Evolutionary conservation across 1,140 invertebrate genomes (phyloP).

Genomic region (Proales similis): DNA sequence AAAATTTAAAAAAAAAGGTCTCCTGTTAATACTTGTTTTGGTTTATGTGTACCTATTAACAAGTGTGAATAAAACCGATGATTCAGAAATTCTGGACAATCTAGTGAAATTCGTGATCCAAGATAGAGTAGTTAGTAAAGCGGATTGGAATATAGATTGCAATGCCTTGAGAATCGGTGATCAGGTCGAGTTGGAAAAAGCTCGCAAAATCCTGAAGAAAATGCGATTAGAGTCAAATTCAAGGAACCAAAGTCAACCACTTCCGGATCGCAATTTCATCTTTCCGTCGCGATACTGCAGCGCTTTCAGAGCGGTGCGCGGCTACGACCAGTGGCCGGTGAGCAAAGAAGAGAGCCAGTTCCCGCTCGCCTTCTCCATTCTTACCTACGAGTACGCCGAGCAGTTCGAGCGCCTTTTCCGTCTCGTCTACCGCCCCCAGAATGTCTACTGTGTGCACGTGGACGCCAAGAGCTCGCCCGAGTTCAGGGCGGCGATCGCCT

Average conservation of each 20-base stretch:
- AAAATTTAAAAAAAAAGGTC: too few relatives aligned
- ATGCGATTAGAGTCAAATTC: too few relatives aligned
- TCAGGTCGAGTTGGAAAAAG: slow-evolving; percentile 10
- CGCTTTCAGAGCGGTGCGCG: not conserved
- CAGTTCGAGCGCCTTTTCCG: slow-evolving; percentile 39
- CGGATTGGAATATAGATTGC: too few relatives aligned
- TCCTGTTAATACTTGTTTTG: too few relatives aligned
- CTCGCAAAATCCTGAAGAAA: not conserved
- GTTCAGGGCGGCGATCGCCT: slow-evolving; percentile 39
- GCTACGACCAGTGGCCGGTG: not conserved
- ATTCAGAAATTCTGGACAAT: too few relatives aligned
- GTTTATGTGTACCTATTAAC: too few relatives aligned
- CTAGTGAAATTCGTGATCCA: too few relatives aligned
- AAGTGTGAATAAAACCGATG: too few relatives aligned
- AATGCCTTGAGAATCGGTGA: slow-evolving; percentile 28
- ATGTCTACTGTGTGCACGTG: slow-evolving; percentile 39
- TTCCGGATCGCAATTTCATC: slow-evolving; percentile 17
- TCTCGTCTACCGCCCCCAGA: slow-evolving; percentile 34
- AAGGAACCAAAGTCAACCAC: too few relatives aligned
- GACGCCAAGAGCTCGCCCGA: slow-evolving; percentile 7
- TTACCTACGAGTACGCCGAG: slow-evolving; percentile 37
- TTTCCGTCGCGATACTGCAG: not conserved
- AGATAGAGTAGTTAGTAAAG: too few relatives aligned
- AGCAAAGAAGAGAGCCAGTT: slow-evolving; percentile 36
- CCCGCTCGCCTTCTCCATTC: slow-evolving; percentile 39